Conservation (phyloP, 2,113 vertebrate genomes). For the Geothlypis trichas region DNA sequence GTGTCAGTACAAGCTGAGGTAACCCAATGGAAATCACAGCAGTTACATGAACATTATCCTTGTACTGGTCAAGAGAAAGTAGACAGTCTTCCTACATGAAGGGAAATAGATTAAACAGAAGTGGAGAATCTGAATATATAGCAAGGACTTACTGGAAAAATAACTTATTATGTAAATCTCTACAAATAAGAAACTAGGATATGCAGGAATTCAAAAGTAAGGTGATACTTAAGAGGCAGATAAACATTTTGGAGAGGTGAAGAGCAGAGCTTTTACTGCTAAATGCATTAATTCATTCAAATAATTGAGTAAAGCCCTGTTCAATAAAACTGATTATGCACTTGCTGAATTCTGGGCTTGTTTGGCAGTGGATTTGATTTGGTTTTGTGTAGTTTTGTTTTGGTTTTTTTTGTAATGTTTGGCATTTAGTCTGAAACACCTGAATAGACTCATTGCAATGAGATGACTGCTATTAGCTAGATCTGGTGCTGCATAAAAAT, state of each 20-base stretch:
- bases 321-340: not conserved
- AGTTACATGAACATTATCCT: not conserved
- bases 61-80: not conserved
- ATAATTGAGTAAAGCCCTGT: not conserved
- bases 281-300: not conserved
- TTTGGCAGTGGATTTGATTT: not conserved
- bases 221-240: not conserved
- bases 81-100: not conserved
- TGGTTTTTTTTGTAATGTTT: not conserved
- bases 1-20: not conserved
- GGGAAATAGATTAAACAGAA: not conserved
- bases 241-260: not conserved
- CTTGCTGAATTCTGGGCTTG: not conserved
- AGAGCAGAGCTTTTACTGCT: not conserved
- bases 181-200: not conserved
- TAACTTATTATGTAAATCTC: not conserved
- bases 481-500: not conserved
- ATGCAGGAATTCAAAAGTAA: not conserved
- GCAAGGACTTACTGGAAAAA: not conserved
- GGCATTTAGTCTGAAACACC: not conserved
- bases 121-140: not conserved
- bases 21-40: not conserved
- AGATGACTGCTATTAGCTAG: not conserved
- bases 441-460: not conserved
- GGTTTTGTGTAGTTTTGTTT: not conserved